Base-by-base conservation (phyloP, 2,797 vertebrate species). In the Catostomus latipinnis region DNA sequence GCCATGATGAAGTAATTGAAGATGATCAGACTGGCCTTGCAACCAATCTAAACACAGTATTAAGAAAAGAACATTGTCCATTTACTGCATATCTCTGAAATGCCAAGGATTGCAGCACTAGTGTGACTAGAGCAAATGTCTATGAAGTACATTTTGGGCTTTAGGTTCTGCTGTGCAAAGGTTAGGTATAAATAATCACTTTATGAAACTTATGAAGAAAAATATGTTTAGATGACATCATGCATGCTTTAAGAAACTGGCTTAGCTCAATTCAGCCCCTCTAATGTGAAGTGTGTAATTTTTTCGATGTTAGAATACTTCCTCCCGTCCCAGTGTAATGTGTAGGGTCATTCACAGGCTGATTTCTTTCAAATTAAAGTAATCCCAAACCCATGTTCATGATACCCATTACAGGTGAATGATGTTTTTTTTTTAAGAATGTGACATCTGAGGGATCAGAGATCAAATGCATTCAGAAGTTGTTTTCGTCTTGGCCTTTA, bases 1-100 rank as follows among this genome's bases (percentile, higher is more conserved):
- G 96, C 97, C 93, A 95, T 96, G 88, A 96, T 88, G 86, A 95
- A 96, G 83, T 97, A 98, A 81, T 98, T 93, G 80, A 97, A 95
- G 89, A 98, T 91, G 4, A 94, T 94, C 92, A 98, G 87, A 76
- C 91, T 95, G 90, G 91, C 89, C 88, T 96, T 97, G 89, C 97
- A 98, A 83, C 96, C 96, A 72, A 96, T 91, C 96, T 98, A 87
- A 52, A 92, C 90, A 73, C 4, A 76, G 83, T 34, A 34, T 34
- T 34, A 71, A 34, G 81, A 9, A 56, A 22, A 74, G 53, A 43
- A 12, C 34, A 34, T 34, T 34, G 34, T 1, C 34, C 2, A 34
- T 34, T 34, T 34, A 34, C 11, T 48, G 13, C 0, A 11, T 1
- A n/a, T 71, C 11, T 54, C 18, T 5, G 57, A 71, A 48, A 48